A percentile compares a stretch with the other conserved stretches of the same genome.
Evolutionary conservation across 2,888 invertebrate species (phyloP).

Genomic region (Orgyia antiqua): DNA sequence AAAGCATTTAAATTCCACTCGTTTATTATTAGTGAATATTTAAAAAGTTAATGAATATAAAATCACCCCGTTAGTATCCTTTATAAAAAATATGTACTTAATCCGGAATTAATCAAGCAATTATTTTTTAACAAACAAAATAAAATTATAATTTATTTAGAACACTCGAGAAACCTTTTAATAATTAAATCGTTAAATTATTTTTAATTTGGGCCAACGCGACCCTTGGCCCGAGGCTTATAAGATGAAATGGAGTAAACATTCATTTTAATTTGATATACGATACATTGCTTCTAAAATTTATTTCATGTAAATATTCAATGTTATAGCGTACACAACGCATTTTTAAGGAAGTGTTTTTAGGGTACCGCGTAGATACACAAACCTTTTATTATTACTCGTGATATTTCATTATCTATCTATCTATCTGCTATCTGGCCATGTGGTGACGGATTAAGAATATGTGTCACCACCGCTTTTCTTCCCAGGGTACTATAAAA

Average conservation of each 20-base stretch:
- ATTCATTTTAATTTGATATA: constrained; percentile 9
- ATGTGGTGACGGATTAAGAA: neutral
- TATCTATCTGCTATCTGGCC: no score
- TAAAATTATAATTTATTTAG: constrained; percentile 6
- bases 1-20: no score
- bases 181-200: constrained; percentile 14
- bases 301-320: neutral
- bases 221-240: constrained; percentile 2
- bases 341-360: neutral
- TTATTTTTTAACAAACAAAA: constrained; percentile 12
- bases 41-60: no score
- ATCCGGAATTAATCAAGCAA: constrained; percentile 5
- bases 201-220: constrained; percentile 9
- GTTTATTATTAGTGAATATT: no score
- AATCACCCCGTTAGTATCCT: no score
- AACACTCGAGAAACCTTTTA: constrained; percentile 7
- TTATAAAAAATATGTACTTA: no score
- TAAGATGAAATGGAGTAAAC: constrained; percentile 5
- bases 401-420: no score
- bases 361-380: neutral
- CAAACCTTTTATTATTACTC: no score
- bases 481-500: no score
- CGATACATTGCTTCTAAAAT: constrained; percentile 4
- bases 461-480: neutral
- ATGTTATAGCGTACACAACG: no score